These are phyloP conservation scores for Parauchenoglanis ngamensis DNA, from an alignment of 2,797 vertebrate genomes.

Conservation along the genomic window DNA sequence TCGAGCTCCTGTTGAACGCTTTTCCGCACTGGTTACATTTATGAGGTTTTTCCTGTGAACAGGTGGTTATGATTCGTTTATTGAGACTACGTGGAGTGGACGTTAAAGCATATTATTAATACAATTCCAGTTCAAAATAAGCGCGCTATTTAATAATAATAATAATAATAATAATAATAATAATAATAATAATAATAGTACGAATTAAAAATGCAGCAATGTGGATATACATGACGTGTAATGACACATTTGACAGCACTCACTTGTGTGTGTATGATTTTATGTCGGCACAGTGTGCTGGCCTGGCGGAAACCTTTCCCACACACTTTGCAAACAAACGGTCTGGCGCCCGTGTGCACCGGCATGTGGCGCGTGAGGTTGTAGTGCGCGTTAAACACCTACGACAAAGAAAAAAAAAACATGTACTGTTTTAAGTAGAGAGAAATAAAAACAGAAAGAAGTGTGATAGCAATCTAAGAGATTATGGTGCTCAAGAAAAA, in stretches of 20 bases:
- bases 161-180: slow-evolving; percentile 16
- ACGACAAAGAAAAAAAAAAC: slow-evolving; percentile 43
- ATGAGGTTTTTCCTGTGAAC: slow-evolving; percentile 85
- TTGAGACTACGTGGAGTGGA: too few species aligned
- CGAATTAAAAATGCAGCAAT: background rate
- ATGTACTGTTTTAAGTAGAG: background rate
- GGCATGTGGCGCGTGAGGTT: slow-evolving; percentile 98
- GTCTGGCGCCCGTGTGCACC: slow-evolving; percentile 94
- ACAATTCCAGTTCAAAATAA: background rate
- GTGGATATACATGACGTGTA: background rate
- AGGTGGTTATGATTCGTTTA: slow-evolving; percentile 1
- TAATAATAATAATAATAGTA: slow-evolving; percentile 26
- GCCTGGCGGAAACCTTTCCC: slow-evolving; percentile 97
- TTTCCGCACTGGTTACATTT: slow-evolving; percentile 90
- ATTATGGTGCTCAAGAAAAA: background rate
- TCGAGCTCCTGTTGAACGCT: slow-evolving; percentile 90
- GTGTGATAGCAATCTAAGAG: background rate
- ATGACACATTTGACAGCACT: background rate
- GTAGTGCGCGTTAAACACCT: slow-evolving; percentile 90
- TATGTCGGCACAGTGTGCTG: slow-evolving; percentile 94
- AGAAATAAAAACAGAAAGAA: background rate
- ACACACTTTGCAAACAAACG: slow-evolving; percentile 97
- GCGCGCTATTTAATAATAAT: background rate
- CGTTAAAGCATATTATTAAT: background rate
- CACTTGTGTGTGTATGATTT: slow-evolving; percentile 98